These are phyloP conservation scores for Scophthalmus maximus DNA, from an alignment of 2,113 vertebrate species.

Conservation along the genomic window DNA sequence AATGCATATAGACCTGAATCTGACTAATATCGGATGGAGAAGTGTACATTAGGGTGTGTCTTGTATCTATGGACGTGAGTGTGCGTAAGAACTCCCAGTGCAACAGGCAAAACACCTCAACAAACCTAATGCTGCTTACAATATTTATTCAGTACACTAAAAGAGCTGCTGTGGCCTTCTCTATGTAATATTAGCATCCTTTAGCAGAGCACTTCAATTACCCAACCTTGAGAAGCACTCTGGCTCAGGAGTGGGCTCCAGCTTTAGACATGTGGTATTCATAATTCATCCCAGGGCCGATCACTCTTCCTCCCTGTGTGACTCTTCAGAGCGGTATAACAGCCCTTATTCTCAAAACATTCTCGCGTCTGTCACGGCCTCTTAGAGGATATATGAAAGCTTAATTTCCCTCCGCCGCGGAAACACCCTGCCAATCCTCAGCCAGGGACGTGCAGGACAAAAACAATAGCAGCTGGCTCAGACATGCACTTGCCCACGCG, in stretches of 20 bases:
- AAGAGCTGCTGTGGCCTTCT: conserved; percentile 61
- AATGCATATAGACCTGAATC: conserved; percentile 36
- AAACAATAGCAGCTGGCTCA: conserved; percentile 73
- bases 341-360: conserved; percentile 66
- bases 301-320: conserved; percentile 66
- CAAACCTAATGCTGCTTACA: conserved; percentile 46
- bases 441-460: conserved; percentile 50
- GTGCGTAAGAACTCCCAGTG: conserved; percentile 60
- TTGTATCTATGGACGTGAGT: conserved; percentile 40
- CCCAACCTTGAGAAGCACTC: conserved; percentile 77
- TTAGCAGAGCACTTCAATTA: conserved; percentile 74
- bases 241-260: conserved; percentile 69
- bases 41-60: conserved; percentile 29
- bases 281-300: conserved; percentile 79
- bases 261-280: conserved; percentile 79
- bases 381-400: conserved; percentile 52
- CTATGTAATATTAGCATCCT: conserved; percentile 70
- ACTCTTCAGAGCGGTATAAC: conserved; percentile 72
- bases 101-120: conserved; percentile 78
- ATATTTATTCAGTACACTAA: conserved; percentile 54
- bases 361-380: conserved; percentile 59
- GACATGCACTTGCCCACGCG: conserved; percentile 19
- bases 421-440: conserved; percentile 56
- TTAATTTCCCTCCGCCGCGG: conserved; percentile 41
- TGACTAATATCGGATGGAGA: conserved; percentile 64